Base-by-base conservation (phyloP, 2,888 invertebrate species). In the Sminthurinus aureus region DNA sequence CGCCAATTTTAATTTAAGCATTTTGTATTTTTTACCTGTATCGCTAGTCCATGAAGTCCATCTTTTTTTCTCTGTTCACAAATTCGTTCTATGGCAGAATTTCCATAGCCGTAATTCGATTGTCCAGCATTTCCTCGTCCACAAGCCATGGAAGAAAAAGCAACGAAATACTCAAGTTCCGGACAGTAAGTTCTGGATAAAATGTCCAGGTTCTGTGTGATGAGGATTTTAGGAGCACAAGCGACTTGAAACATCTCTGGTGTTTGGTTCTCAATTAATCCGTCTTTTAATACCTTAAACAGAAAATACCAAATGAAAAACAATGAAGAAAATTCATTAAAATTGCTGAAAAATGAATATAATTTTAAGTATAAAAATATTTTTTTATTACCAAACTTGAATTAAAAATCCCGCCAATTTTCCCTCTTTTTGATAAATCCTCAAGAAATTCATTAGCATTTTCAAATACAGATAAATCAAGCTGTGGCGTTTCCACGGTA, bases 391-490 rank as follows among this genome's bases (percentile, higher is more conserved):
- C 76, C 91, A 91, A 86, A 38, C 98, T 98, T 88, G 99, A 92
- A 91, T 99, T 97, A 92, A 98, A 98, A 84, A 99, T 94, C 87
- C 94, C 97, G 84, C 96, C 96, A 84, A 96, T 93, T 6, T 13
- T 91, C n/a, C 92, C 92, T 13, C 95, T 93, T 89, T 93, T 92
- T 78, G 92, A 91, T 0, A 98, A 22, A 18, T 71, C 50, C 9
- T 22, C 11, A 4, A 83, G 20, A 9, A 83, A 58, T 22, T 69
- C 24, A 20, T 83, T 51, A 2, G 83, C 79, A 51, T 50, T 51
- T 13, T 52, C 58, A 22, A 38, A 78, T 15, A 26, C 3, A 1
- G 78, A 78, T 52, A 82, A 13, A 52, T 78, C 82, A 50, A 75
- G 22, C 64, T 81, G 71, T 3, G 81, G 81, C 9, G 81, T 81